These are phyloP conservation scores for Dendrolimus pini DNA, from an alignment of 2,888 invertebrate species.

Conservation along the genomic window DNA sequence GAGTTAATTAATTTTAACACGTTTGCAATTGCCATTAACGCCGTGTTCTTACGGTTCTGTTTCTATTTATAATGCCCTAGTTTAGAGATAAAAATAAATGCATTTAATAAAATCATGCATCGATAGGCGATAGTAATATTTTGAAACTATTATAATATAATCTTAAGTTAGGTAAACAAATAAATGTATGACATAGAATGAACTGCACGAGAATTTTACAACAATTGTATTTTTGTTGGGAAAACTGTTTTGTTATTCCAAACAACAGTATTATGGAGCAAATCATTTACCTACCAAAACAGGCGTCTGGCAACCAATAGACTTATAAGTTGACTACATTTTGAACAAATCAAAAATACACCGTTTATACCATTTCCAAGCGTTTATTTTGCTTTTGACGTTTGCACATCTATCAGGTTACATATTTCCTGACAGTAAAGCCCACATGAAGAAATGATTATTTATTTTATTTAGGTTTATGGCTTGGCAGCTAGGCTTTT, in stretches of 20 bases:
- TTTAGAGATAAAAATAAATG: no score
- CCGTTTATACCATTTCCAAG: no score
- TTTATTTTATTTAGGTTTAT: no score
- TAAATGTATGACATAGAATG: constrained; percentile 1
- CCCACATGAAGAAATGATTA: no score
- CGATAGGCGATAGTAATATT: background rate
- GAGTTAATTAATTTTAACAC: background rate
- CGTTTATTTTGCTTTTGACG: no score
- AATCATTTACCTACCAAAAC: constrained; percentile 20
- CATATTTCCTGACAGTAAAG: no score
- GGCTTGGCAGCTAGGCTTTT: no score
- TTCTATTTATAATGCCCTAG: no score
- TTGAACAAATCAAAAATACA: background rate
- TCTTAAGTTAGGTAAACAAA: background rate
- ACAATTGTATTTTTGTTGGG: constrained; percentile 27
- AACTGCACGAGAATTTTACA: constrained; percentile 38
- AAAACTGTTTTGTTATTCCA: constrained; percentile 48
- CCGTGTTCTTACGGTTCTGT: no score
- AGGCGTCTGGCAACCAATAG: constrained; percentile 3
- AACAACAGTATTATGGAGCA: constrained; percentile 32
- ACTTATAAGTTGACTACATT: constrained; percentile 5
- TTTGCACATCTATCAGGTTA: no score
- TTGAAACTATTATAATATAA: background rate
- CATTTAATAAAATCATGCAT: no score
- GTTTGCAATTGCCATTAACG: background rate